Evolutionary conservation across 2,888 invertebrate species (phyloP).

Genomic region (Drosophila fungiperda): DNA sequence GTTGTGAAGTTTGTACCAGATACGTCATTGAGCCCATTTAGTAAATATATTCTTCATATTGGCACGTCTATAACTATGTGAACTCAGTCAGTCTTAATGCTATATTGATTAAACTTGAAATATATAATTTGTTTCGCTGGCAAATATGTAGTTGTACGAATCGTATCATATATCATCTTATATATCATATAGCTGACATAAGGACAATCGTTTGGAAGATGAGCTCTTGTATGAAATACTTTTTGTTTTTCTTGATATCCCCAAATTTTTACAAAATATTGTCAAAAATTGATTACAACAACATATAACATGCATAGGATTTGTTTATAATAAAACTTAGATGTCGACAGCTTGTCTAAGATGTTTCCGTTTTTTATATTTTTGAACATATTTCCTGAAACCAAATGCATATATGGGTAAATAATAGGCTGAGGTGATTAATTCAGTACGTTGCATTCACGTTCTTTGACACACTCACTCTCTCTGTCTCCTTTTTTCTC

Average conservation of each 20-base stretch:
- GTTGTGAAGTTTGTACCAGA: too few species aligned
- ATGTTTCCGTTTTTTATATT: neutral
- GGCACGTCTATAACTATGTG: neutral
- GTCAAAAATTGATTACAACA: neutral
- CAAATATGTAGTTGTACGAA: neutral
- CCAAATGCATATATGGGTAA: neutral
- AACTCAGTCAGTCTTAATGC: neutral
- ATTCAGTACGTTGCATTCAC: constrained; percentile 43
- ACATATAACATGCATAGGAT: neutral
- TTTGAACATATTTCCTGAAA: neutral
- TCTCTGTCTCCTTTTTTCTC: neutral
- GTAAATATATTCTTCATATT: neutral
- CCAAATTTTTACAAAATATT: neutral
- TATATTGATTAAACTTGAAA: neutral
- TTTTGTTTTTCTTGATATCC: neutral
- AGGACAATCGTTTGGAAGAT: neutral
- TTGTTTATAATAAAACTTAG: neutral
- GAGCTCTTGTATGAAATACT: neutral
- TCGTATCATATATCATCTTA: neutral
- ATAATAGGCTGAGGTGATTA: constrained; percentile 48
- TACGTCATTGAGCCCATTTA: neutral
- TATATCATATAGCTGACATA: neutral
- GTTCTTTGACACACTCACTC: constrained; percentile 9
- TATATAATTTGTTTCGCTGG: neutral
- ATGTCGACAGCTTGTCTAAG: neutral